Conservation (phyloP, 1,140 invertebrate species). For the Calliphora vicina region DNA sequence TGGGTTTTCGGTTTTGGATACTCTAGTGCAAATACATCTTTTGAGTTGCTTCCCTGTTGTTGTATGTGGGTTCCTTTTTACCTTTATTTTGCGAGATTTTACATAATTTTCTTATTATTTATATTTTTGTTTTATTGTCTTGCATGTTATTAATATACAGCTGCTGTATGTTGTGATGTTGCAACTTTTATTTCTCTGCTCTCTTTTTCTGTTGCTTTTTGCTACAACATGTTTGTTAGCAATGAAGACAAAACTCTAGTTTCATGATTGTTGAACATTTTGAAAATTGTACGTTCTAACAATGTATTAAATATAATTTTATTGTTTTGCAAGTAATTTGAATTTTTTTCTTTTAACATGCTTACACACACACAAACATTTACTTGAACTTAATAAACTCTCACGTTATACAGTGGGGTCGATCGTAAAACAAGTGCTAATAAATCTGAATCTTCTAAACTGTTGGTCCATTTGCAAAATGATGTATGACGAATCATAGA, state of each 20-base stretch:
- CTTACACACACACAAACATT: neutral
- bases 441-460: too few relatives aligned
- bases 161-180: neutral
- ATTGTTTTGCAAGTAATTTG: slow-evolving; percentile 29
- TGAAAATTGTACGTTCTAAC: slow-evolving; percentile 15
- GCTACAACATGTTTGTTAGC: neutral
- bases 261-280: slow-evolving; percentile 5
- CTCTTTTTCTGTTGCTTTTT: neutral
- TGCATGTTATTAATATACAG: slow-evolving; percentile 2
- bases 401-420: too few relatives aligned
- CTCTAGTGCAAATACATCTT: too few relatives aligned
- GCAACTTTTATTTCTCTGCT: too few relatives aligned
- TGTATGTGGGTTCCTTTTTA: neutral
- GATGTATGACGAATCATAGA: too few relatives aligned
- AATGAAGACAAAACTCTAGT: neutral
- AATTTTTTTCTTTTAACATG: slow-evolving; percentile 10
- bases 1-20: too few relatives aligned
- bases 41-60: too few relatives aligned
- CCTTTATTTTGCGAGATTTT: neutral
- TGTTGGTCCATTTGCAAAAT: too few relatives aligned
- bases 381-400: neutral
- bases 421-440: too few relatives aligned
- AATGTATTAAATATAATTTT: slow-evolving; percentile 28
- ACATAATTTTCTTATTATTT: neutral
- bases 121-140: neutral